phyloP scores from a whole-genome alignment of 2,888 invertebrate genomes.

The Maniola hyperantus region DNA sequence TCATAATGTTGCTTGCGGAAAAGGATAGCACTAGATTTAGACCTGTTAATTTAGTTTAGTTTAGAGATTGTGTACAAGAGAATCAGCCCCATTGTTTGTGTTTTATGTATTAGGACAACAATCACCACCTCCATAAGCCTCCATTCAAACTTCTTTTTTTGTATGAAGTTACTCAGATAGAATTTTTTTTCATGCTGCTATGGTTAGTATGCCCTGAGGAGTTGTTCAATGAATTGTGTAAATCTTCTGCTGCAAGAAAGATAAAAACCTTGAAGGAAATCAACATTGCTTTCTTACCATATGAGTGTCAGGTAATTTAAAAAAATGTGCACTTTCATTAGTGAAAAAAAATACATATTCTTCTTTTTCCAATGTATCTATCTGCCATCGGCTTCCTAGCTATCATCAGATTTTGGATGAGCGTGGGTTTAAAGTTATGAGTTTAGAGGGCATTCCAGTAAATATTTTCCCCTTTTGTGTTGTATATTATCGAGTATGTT shows the following conservation, averaged over 20 bases:
- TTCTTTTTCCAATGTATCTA: too few species aligned
- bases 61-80: too few species aligned
- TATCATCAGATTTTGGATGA: too few species aligned
- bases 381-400: too few species aligned
- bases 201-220: conserved; percentile 96
- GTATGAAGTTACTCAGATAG: conserved; percentile 20
- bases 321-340: not conserved
- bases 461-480: too few species aligned
- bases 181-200: conserved; percentile 71
- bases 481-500: too few species aligned
- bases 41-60: too few species aligned
- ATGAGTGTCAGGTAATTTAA: conserved; percentile 94
- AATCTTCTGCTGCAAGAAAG: conserved; percentile 96
- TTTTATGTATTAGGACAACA: not conserved
- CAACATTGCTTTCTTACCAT: conserved; percentile 99
- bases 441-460: too few species aligned
- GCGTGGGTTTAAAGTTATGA: too few species aligned
- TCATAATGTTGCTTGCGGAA: too few species aligned
- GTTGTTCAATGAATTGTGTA: conserved; percentile 98
- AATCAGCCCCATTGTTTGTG: too few species aligned
- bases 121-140: not conserved
- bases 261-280: conserved; percentile 99
- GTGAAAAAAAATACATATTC: not conserved
- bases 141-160: not conserved
- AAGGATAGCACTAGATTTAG: too few species aligned